Base-by-base conservation (phyloP, 1,140 invertebrate species). In the Tyrophagus putrescentiae region DNA sequence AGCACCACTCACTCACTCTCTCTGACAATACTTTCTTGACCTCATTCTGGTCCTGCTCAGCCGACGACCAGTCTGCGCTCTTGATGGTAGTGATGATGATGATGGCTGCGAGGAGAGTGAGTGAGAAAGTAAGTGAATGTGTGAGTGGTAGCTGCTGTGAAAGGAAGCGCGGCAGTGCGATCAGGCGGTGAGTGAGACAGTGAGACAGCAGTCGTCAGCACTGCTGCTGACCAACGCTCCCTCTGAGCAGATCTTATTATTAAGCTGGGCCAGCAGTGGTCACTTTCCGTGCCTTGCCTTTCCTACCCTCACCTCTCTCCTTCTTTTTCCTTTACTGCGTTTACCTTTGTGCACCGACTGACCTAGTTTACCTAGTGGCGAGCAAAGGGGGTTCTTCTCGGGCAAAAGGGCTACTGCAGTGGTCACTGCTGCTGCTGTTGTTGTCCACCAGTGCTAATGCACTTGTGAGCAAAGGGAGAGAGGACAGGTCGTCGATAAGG, bases 381-480 rank as follows among this genome's bases (percentile, higher is more conserved):
- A 48, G 13, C 45, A 13, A 21, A 39, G 13, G 13, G 36, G 36
- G 36, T 13, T 13, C 36, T 21, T 21, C n/a, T n/a, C 13, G 13
- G 36, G 36, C 13, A 39, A 48, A 48, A 48, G 45, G 45, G 45
- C 45, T 48, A 21, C 36, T 21, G n/a, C n/a, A n/a, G n/a, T n/a
- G n/a, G n/a, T n/a, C n/a, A n/a, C n/a, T n/a, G n/a, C n/a, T n/a
- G n/a, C n/a, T n/a, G n/a, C n/a, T n/a, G n/a, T n/a, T 39, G 21
- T 39, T 21, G 21, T 39, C 36, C 13, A 21, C 36, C 36, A 39
- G 36, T 39, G n/a, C n/a, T n/a, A 39, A 21, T 21, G 31, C 45
- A 48, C 45, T 48, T 48, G 45, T 48, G 45, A 48, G 21, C 45
- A 48, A 48, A 48, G 45, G 45, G 45, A n/a, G n/a, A n/a, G n/a